Evolutionary conservation across 1,140 invertebrate genomes (phyloP), one percentile per base, ranked within the genome.

Genomic region (Bombus soroeensis): DNA sequence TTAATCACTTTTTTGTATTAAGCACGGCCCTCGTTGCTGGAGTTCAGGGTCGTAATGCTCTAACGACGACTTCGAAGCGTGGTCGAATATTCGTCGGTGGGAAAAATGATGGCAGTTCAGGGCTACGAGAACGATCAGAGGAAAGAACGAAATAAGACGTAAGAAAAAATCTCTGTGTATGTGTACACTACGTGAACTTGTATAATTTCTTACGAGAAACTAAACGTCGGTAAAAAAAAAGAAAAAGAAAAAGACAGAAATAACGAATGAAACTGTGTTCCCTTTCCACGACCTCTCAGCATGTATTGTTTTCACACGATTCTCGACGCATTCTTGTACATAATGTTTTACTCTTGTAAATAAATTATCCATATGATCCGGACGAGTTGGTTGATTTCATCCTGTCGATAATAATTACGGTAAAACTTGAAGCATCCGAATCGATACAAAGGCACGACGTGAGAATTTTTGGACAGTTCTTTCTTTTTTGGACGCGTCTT

Each of bases 261-360:
- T 37, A 37, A 57, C 25, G 2, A 79, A 43, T 18, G 73, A 89
- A 90, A 90, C 81, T 88, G 86, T 89, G 88, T 86, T 90, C 78
- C 87, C 89, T 75, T 57, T 64, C n/a, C 75, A 86, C 76, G 81
- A 57, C 77, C 53, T 83, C 15, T 90, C 62, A 59, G 79, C 81
- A 89, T 78, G 70, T 86, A 71, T 88, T 86, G 72, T 90, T 90
- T 89, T 85, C 84, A 91, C 87, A 92, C 85, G 87, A 74, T 87
- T 87, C 88, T 92, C 83, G 86, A 88, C 78, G 86, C 86, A 87
- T 91, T 90, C 89, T 93, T 93, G 92, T 93, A 93, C 85, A 93
- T 92, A 93, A 92, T 92, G 87, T 93, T 93, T 93, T 93, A 93
- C 92, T 93, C 92, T 93, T 93, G 91, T 93, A 93, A 93, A 93